These are phyloP conservation scores for Ceratoteleas bidentatus DNA, from an alignment of 1,140 invertebrate species.

Conservation along the genomic window DNA sequence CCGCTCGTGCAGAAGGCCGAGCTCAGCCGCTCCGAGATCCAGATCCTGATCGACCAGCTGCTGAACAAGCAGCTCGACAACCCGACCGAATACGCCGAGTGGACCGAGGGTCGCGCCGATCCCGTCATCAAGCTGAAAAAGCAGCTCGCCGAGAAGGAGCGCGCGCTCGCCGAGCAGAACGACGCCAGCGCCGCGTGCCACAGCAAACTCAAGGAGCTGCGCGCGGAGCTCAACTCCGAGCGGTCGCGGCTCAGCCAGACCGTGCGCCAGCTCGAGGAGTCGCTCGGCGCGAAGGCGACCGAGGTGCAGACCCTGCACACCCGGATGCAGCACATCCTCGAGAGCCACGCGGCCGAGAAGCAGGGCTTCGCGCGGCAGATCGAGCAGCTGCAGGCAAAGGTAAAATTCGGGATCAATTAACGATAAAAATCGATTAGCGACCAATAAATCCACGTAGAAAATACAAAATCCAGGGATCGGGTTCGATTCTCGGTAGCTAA, in stretches of 20 bases:
- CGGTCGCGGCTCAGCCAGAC: constrained; percentile 82
- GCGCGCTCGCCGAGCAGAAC: constrained; percentile 86
- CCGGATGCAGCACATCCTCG: constrained; percentile 84
- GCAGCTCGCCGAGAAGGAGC: constrained; percentile 91
- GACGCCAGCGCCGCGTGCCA: constrained; percentile 86
- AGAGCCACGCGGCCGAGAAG: constrained; percentile 83
- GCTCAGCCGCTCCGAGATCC: constrained; percentile 91
- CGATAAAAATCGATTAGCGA: no score
- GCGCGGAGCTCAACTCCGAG: constrained; percentile 86
- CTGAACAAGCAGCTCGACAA: constrained; percentile 92
- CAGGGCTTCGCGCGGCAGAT: constrained; percentile 79
- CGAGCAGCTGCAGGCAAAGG: constrained; percentile 83
- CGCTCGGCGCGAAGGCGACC: constrained; percentile 77
- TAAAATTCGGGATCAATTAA: no score
- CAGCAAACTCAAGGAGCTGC: constrained; percentile 89
- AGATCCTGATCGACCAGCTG: constrained; percentile 92
- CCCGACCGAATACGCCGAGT: constrained; percentile 87
- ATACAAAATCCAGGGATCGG: no score
- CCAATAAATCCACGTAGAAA: no score
- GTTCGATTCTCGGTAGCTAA: no score
- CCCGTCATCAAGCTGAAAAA: constrained; percentile 92
- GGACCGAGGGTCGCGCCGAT: constrained; percentile 93
- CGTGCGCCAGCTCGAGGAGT: constrained; percentile 83
- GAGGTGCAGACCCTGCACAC: constrained; percentile 84
- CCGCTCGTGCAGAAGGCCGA: constrained; percentile 89